phyloP scores from a whole-genome alignment of 2,888 invertebrate species.

The Onchidella celtica region DNA sequence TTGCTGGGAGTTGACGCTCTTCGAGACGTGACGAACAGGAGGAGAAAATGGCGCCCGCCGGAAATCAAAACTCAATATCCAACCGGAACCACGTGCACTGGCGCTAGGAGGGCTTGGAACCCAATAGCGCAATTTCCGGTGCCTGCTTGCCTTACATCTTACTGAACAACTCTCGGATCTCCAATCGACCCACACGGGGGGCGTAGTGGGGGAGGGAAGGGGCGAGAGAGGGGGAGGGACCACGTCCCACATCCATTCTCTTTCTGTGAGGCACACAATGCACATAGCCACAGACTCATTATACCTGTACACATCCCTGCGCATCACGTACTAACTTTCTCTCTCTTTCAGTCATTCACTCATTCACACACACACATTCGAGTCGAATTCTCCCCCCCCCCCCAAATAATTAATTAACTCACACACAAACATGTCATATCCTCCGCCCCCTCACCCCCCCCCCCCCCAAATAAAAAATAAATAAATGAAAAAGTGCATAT shows the following conservation, averaged over 20 bases:
- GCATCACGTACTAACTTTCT: too few relatives aligned
- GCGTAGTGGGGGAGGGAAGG: not conserved
- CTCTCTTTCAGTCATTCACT: too few relatives aligned
- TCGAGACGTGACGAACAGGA: conserved; percentile 44
- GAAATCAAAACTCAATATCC: conserved; percentile 61
- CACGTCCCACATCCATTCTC: not conserved
- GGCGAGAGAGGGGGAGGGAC: not conserved
- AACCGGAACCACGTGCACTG: conserved; percentile 56
- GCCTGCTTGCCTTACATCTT: conserved; percentile 57
- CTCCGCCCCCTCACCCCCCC: too few relatives aligned
- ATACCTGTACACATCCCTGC: too few relatives aligned
- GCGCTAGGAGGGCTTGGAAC: conserved; percentile 44
- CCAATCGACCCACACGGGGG: conserved; percentile 25
- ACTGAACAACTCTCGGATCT: conserved; percentile 26
- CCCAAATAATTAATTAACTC: too few relatives aligned
- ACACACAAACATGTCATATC: too few relatives aligned
- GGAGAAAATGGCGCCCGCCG: conserved; percentile 47
- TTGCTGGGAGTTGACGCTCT: conserved; percentile 32
- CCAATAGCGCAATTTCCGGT: conserved; percentile 61
- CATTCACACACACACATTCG: too few relatives aligned
- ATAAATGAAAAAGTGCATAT: too few relatives aligned
- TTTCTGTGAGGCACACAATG: not conserved
- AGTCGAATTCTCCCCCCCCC: too few relatives aligned
- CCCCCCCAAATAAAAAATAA: too few relatives aligned
- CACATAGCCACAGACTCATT: not conserved